A percentile compares a stretch with the other conserved stretches of the same genome.
These are phyloP conservation scores for Poeciliopsis paucimaculata DNA, from an alignment of 2,797 vertebrate genomes.

Conservation along the genomic window DNA sequence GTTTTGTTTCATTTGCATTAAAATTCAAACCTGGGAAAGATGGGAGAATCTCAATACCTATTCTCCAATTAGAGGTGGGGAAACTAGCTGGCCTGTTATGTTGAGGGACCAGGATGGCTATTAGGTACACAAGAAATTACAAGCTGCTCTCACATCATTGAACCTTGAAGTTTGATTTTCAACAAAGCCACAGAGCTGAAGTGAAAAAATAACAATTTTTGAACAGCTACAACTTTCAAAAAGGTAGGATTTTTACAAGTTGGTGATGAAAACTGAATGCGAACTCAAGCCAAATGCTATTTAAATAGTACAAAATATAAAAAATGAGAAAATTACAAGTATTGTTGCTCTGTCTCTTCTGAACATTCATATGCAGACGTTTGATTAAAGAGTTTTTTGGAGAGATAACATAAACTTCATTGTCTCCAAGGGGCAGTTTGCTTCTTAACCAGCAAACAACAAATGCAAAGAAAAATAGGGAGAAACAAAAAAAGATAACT, in stretches of 20 bases:
- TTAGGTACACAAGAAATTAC: neutral
- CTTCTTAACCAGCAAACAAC: neutral
- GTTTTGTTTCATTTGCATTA: neutral
- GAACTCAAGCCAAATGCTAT: neutral
- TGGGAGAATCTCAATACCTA: neutral
- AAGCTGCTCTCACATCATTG: neutral
- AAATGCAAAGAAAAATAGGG: neutral
- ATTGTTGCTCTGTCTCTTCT: neutral
- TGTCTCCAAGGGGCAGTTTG: neutral
- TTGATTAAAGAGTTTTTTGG: neutral
- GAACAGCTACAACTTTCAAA: neutral
- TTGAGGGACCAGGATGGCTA: neutral
- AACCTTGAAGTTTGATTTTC: neutral
- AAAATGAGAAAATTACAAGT: neutral
- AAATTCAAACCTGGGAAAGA: neutral
- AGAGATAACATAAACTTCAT: neutral
- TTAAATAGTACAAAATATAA: neutral
- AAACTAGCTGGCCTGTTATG: neutral
- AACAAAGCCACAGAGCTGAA: neutral
- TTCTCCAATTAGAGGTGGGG: neutral
- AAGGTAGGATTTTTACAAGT: neutral
- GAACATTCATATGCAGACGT: neutral
- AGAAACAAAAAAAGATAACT: neutral
- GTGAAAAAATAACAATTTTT: neutral
- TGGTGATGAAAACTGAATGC: neutral